Percentiles rank a stretch among this genome's conserved stretches.
Evolutionary conservation across 2,797 vertebrate genomes (phyloP).

Genomic region (Momotus momota): DNA sequence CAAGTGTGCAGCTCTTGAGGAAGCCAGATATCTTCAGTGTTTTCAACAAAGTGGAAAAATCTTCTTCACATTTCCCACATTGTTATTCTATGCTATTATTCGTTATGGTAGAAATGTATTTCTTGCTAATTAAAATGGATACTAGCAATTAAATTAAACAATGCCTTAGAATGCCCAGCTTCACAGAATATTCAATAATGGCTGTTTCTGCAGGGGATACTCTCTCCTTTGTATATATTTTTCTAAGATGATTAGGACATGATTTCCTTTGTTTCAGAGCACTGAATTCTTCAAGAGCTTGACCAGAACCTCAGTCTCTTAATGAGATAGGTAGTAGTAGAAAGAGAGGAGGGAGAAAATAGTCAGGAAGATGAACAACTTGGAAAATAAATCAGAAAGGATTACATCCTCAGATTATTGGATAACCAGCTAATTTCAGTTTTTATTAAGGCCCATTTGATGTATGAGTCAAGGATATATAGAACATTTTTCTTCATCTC

Average conservation of each 20-base stretch:
- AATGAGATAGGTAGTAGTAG: not conserved
- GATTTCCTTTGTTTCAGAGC: not conserved
- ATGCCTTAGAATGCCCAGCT: not conserved
- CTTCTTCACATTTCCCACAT: not conserved
- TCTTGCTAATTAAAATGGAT: constrained; percentile 22
- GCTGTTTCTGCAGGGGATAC: not conserved
- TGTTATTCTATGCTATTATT: not conserved
- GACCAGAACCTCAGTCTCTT: not conserved
- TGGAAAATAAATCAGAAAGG: not conserved
- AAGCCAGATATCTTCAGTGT: not conserved
- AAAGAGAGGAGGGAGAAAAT: not conserved
- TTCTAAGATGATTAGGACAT: not conserved
- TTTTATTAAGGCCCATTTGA: constrained; percentile 8
- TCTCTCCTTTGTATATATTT: not conserved
- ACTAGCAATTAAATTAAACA: constrained; percentile 21
- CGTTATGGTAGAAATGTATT: not conserved
- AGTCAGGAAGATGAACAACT: not conserved
- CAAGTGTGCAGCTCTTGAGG: not conserved
- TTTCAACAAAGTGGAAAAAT: not conserved
- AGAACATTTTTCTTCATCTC: not conserved
- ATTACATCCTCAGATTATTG: not conserved
- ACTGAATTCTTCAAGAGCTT: not conserved
- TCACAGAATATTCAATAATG: not conserved
- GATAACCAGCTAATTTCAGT: not conserved
- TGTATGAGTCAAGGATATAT: not conserved